Percentiles rank a stretch among this genome's conserved stretches.
Evolutionary conservation across 2,797 vertebrate genomes (phyloP).

Genomic region (Rhinogobio ventralis): DNA sequence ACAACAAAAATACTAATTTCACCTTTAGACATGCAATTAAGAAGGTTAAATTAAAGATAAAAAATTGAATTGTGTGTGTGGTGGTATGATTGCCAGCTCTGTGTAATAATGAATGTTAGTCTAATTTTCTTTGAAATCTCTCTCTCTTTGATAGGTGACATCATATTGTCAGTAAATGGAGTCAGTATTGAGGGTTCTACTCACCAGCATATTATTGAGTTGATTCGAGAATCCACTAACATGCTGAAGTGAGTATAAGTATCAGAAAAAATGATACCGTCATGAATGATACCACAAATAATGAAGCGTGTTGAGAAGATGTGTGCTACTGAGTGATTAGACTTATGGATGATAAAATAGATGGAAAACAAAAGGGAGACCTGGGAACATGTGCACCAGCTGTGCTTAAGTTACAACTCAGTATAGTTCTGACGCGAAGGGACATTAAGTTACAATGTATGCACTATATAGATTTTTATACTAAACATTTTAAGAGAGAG

Average conservation of each 20-base stretch:
- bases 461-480: too few relatives aligned
- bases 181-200: conserved; percentile 81
- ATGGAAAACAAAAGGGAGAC: neutral
- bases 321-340: neutral
- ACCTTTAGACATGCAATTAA: neutral
- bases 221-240: conserved; percentile 89
- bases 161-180: conserved; percentile 88
- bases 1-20: neutral
- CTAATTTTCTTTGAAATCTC: neutral
- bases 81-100: neutral
- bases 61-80: neutral
- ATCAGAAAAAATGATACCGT: neutral
- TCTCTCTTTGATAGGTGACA: conserved; percentile 79
- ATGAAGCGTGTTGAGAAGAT: neutral
- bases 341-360: conserved; percentile 11
- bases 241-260: conserved; percentile 82
- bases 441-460: neutral
- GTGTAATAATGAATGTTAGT: neutral
- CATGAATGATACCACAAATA: neutral
- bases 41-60: neutral
- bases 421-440: neutral
- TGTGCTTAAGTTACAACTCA: neutral
- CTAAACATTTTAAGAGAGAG: too few relatives aligned
- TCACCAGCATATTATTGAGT: conserved; percentile 85
- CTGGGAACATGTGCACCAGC: neutral